A percentile compares a stretch with the other conserved stretches of the same genome.
phyloP scores from a whole-genome alignment of 2,113 vertebrate species.

The Nothocercus julius region DNA sequence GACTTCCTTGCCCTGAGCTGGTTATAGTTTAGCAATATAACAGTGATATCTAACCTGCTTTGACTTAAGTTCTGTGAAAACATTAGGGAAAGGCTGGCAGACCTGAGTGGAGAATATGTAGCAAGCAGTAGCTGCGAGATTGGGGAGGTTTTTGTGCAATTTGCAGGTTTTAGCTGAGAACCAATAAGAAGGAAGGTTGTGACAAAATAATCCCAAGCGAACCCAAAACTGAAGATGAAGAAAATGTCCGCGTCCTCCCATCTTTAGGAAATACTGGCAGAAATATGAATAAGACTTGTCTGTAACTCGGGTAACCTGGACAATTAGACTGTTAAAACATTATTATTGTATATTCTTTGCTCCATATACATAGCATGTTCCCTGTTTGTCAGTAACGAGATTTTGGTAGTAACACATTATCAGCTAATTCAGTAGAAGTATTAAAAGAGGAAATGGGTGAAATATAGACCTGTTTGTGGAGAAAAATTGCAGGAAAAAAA shows the following conservation, averaged over 20 bases:
- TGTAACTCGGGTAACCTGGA: background rate
- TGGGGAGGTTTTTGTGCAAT: fast-evolving
- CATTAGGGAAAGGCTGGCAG: background rate
- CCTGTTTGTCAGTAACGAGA: background rate
- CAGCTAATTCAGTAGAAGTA: background rate
- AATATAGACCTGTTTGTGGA: background rate
- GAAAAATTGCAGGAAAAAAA: background rate
- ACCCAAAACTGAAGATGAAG: background rate
- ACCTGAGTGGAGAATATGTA: background rate
- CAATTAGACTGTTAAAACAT: background rate
- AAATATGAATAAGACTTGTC: background rate
- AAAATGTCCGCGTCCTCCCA: background rate
- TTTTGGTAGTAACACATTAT: background rate
- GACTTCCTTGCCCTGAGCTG: background rate
- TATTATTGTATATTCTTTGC: background rate
- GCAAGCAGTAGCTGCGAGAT: background rate
- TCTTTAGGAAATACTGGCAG: background rate
- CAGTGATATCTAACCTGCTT: background rate
- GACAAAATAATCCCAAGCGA: background rate
- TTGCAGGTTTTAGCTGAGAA: background rate
- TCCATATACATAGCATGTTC: background rate
- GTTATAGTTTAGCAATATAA: background rate
- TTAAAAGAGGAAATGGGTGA: background rate
- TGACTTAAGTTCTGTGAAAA: background rate
- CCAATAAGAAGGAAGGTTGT: background rate